Evolutionary conservation across 1,140 invertebrate species (phyloP), one percentile per base, ranked within the genome.

Genomic region (Nebria ingens): DNA sequence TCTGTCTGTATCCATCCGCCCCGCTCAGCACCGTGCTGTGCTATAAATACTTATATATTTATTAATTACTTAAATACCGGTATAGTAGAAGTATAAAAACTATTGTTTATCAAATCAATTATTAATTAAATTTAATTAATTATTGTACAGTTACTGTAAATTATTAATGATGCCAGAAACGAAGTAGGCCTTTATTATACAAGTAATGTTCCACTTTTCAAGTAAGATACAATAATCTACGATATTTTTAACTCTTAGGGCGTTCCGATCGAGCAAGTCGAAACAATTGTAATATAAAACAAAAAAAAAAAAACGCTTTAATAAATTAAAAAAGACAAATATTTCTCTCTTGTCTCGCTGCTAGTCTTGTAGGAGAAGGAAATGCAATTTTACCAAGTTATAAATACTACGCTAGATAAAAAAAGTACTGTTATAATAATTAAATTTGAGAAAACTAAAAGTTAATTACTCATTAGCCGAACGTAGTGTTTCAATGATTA

Each of bases 341-440:
- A 45, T 45, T 45, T 53, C 22, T 53, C 22, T 53, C 52, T 53
- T 23, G 22, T 53, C 52, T 53, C 22, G 52, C 52, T 53, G 22
- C 52, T 53, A 53, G 52, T 53, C 21, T 23, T 53, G 52, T 53
- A 53, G 52, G 52, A 53, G 52, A 53, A 53, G 52, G 52, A 53
- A 45, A 53, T 23, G 52, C 52, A 21, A 53, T 53, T 53, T 53
- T 53, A 25, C 21, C 21, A 53, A 53, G 52, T 53, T 53, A 53
- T 23, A 23, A 25, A 34, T 25, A 53, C 21, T 25, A 17, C 22
- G 22, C 52, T 53, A 53, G 22, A 29, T 12, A 20, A 51, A 51
- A 19, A 51, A 23, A 53, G 40, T 45, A 45, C 40, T 45, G 40
- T 45, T 45, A 29, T 29, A 45, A 45, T 45, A 45, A 45, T 45